Evolutionary conservation across 2,888 invertebrate species (phyloP).

Genomic region (Poecilobothrus nobilitatus): DNA sequence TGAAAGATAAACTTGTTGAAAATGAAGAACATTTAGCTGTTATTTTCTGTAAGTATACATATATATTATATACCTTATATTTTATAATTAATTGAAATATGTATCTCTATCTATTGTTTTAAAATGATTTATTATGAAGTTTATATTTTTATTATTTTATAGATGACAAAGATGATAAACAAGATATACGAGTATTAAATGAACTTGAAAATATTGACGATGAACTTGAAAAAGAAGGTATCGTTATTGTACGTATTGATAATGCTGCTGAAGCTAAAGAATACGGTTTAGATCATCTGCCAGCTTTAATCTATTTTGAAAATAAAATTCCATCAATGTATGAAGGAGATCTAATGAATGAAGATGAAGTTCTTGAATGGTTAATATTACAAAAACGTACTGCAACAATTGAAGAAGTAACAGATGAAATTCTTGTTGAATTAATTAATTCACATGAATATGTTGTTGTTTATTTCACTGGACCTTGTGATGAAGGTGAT

Average conservation of each 20-base stretch:
- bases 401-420: constrained; percentile 89
- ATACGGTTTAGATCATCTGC: constrained; percentile 81
- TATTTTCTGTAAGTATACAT: constrained; percentile 83
- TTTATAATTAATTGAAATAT: background rate
- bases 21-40: constrained; percentile 74
- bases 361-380: constrained; percentile 87
- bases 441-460: constrained; percentile 86
- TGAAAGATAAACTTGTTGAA: constrained; percentile 84
- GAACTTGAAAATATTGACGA: constrained; percentile 90
- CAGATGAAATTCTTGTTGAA: constrained; percentile 78
- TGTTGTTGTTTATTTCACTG: constrained; percentile 89
- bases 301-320: constrained; percentile 73
- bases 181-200: constrained; percentile 77
- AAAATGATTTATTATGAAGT: constrained; percentile 9
- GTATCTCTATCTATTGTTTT: background rate
- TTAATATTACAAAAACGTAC: constrained; percentile 71
- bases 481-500: constrained; percentile 79
- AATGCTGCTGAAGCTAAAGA: constrained; percentile 85
- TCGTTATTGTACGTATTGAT: constrained; percentile 82
- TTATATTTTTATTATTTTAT: constrained; percentile 19
- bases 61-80: background rate
- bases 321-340: constrained; percentile 84
- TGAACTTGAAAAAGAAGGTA: constrained; percentile 80
- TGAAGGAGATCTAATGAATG: constrained; percentile 85
- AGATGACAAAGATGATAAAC: constrained; percentile 86